phyloP scores from a whole-genome alignment of 2,113 vertebrate genomes.

The Rousettus leschenaultii region DNA sequence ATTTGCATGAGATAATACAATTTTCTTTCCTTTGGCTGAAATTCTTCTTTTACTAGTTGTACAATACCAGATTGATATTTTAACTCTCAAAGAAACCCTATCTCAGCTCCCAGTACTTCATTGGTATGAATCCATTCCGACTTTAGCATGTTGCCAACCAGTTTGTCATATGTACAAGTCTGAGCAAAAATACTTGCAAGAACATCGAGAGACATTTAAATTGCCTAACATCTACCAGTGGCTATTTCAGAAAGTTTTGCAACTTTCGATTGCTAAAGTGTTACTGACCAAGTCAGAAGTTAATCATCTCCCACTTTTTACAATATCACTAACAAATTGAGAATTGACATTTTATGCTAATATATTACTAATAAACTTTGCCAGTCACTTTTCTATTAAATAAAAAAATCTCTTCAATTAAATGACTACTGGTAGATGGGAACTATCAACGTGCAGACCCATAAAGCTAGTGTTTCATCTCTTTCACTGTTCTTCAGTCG shows the following conservation, averaged over 20 bases:
- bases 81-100: background rate
- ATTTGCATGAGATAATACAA: constrained; percentile 21
- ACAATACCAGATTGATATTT: background rate
- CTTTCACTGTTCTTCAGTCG: background rate
- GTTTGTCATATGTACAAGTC: background rate
- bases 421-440: background rate
- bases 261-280: constrained; percentile 31
- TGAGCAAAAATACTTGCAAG: background rate
- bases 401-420: constrained; percentile 12
- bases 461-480: background rate
- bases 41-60: background rate
- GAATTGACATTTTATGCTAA: background rate
- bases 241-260: constrained; percentile 10
- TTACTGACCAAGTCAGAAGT: background rate
- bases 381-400: background rate
- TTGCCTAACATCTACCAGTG: background rate
- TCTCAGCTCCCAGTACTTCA: background rate
- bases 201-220: background rate
- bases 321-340: constrained; percentile 8
- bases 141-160: background rate
- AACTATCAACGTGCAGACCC: background rate
- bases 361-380: background rate
- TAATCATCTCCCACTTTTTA: background rate
- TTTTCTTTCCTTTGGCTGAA: background rate
- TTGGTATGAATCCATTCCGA: background rate